phyloP scores from a whole-genome alignment of 2,888 invertebrate species.

The Thecophora atra region DNA sequence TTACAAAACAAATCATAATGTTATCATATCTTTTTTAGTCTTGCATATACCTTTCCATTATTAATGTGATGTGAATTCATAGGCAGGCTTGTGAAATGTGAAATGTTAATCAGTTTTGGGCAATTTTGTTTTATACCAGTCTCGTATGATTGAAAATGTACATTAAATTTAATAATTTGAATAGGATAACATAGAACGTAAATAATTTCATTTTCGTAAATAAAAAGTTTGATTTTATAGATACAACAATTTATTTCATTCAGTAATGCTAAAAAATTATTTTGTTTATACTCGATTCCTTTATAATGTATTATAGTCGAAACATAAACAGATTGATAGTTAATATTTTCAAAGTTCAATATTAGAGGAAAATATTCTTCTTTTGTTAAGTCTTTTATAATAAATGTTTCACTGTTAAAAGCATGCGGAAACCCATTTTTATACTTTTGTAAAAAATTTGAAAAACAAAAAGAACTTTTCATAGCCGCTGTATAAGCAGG shows the following conservation, averaged over 20 bases:
- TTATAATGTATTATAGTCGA: slow-evolving; percentile 21
- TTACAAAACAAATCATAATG: slow-evolving; percentile 43
- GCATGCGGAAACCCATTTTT: slow-evolving; percentile 24
- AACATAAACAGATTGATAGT: slow-evolving; percentile 32
- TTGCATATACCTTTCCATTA: slow-evolving; percentile 39
- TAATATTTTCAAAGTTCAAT: slow-evolving; percentile 36
- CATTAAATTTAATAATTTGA: slow-evolving; percentile 41
- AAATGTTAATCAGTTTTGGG: slow-evolving; percentile 43
- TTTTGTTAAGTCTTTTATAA: slow-evolving; percentile 38
- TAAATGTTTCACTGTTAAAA: slow-evolving; percentile 41
- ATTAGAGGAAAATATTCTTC: slow-evolving; percentile 39
- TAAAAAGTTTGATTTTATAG: slow-evolving; percentile 42
- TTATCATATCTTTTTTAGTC: slow-evolving; percentile 40
- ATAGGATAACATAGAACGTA: slow-evolving; percentile 40
- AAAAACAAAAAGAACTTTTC: slow-evolving; percentile 22
- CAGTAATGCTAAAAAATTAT: slow-evolving; percentile 27
- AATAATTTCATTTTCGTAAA: slow-evolving; percentile 38
- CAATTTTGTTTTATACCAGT: slow-evolving; percentile 43
- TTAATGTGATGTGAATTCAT: slow-evolving; percentile 38
- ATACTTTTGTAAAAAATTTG: too few relatives aligned
- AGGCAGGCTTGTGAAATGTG: slow-evolving; percentile 39
- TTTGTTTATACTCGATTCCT: slow-evolving; percentile 31
- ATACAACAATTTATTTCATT: slow-evolving; percentile 36
- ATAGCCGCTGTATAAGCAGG: slow-evolving; percentile 28
- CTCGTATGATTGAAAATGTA: slow-evolving; percentile 43